Evolutionary conservation across 1,140 invertebrate genomes (phyloP).

Genomic region (Papilio machaon): DNA sequence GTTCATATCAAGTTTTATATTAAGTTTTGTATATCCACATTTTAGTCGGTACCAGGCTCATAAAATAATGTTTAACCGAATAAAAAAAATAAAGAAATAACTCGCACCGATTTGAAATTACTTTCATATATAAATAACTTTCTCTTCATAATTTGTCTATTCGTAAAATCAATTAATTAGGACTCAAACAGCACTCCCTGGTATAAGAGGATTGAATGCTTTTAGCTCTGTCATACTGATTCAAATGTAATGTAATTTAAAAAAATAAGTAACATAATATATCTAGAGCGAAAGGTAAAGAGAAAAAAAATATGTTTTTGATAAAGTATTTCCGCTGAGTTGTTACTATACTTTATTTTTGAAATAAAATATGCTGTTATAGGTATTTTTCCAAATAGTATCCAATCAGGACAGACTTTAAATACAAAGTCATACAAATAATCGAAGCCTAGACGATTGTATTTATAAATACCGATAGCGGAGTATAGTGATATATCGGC

Average conservation of each 20-base stretch:
- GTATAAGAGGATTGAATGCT: not conserved
- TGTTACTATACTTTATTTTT: not conserved
- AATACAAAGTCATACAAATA: not conserved
- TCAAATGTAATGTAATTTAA: not conserved
- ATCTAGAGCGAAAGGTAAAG: too few relatives aligned
- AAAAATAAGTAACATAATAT: too few relatives aligned
- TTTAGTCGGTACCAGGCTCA: not conserved
- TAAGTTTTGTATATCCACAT: not conserved
- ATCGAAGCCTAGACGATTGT: not conserved
- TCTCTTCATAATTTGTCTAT: not conserved
- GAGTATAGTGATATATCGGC: not conserved
- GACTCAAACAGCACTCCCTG: not conserved
- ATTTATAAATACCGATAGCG: slow-evolving; percentile 31
- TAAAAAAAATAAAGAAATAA: not conserved
- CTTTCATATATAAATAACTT: not conserved
- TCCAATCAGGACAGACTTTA: not conserved
- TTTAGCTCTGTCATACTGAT: not conserved
- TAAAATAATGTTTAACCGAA: not conserved
- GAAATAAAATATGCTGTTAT: not conserved
- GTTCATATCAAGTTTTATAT: slow-evolving; percentile 1
- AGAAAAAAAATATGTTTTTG: too few relatives aligned
- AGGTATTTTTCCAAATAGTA: not conserved
- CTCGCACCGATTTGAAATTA: not conserved
- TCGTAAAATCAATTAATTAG: slow-evolving; percentile 15
- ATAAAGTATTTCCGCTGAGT: too few relatives aligned